Conservation (phyloP, 2,113 vertebrate species). For the Paraplagusia blochii region DNA sequence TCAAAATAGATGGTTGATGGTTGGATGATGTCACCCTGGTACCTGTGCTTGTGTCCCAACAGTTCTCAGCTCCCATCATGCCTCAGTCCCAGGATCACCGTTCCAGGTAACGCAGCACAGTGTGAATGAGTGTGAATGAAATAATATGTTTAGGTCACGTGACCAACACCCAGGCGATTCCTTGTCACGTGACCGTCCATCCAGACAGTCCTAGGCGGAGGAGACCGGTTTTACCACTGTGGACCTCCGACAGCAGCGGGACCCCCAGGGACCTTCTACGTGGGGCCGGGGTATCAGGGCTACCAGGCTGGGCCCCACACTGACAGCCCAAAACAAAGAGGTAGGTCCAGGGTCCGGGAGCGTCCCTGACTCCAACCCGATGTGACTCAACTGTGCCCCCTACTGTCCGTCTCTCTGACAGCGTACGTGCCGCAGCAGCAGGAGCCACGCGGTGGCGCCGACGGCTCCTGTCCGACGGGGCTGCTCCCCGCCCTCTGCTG, state of each 20-base stretch:
- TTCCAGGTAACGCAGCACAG: constrained; percentile 53
- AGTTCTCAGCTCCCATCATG: constrained; percentile 27
- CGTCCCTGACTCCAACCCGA: no score
- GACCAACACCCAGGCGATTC: not conserved
- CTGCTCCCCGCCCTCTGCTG: constrained; percentile 46
- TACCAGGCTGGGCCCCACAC: constrained; percentile 1
- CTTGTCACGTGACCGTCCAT: constrained; percentile 5
- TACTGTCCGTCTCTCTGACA: not conserved
- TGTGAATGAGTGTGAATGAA: no score
- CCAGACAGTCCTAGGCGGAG: constrained; percentile 19
- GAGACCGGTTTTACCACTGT: constrained; percentile 8
- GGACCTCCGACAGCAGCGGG: not conserved
- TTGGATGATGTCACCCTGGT: constrained; percentile 2
- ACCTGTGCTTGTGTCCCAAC: not conserved
- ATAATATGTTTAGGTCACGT: not conserved
- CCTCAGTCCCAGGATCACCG: not conserved
- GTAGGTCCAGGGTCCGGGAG: constrained; percentile 18
- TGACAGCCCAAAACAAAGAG: constrained; percentile 12
- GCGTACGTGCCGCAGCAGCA: constrained; percentile 34
- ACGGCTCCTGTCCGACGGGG: constrained; percentile 6
- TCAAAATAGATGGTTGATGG: no score
- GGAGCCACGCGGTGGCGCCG: not conserved
- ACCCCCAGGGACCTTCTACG: not conserved
- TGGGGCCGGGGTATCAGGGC: constrained; percentile 4
- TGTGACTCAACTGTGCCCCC: not conserved